phyloP scores from a whole-genome alignment of 2,797 vertebrate species.

The Tauraco hartlaubi region DNA sequence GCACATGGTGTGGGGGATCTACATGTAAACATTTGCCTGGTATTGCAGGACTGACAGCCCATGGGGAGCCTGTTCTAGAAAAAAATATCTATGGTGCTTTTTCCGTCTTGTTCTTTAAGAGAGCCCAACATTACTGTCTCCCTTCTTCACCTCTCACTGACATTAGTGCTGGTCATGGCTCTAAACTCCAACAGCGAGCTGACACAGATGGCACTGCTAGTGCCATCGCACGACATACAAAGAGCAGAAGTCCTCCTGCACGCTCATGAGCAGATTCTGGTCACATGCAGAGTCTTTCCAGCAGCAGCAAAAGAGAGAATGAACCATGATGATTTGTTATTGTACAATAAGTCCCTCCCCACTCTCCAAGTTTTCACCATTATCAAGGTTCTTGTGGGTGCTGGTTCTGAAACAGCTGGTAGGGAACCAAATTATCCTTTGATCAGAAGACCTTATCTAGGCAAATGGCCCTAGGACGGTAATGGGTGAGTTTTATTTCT shows the following conservation, averaged over 20 bases:
- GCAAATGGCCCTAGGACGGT: not conserved
- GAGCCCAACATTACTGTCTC: not conserved
- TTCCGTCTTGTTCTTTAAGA: not conserved
- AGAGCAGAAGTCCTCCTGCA: not conserved
- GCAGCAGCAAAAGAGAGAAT: not conserved
- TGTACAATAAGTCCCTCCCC: not conserved
- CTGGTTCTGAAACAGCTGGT: not conserved
- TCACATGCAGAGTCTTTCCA: not conserved
- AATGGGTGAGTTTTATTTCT: not conserved
- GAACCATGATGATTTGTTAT: not conserved
- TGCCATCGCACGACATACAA: rapidly evolving
- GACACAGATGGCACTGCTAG: not conserved
- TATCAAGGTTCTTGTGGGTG: not conserved
- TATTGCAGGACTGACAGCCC: not conserved
- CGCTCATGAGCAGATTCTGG: not conserved
- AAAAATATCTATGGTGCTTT: not conserved
- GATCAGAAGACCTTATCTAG: not conserved
- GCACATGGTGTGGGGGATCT: not conserved
- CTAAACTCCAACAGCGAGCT: not conserved
- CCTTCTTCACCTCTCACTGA: not conserved
- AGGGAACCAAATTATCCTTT: not conserved
- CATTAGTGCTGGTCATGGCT: not conserved
- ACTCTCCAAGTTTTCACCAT: not conserved
- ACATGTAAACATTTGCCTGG: not conserved
- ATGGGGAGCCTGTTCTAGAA: not conserved